phyloP scores from a whole-genome alignment of 1,140 invertebrate species.

The Telenomus remus region DNA sequence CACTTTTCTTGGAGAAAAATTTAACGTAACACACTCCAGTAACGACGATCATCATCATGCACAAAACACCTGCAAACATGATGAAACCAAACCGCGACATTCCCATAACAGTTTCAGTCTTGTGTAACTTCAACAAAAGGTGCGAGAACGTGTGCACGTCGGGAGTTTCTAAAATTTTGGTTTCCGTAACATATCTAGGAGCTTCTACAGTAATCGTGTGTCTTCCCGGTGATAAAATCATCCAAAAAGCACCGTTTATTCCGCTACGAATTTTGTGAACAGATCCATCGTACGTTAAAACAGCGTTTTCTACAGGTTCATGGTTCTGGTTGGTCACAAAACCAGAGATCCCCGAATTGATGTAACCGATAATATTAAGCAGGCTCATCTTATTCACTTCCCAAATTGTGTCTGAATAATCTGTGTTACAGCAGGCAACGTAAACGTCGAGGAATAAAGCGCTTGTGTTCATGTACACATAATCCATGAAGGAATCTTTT shows the following conservation, averaged over 20 bases:
- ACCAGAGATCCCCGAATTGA: conserved; percentile 72
- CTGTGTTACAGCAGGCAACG: conserved; percentile 70
- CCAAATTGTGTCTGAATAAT: conserved; percentile 63
- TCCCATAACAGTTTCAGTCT: conserved; percentile 81
- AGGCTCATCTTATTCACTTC: conserved; percentile 65
- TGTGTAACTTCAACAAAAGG: conserved; percentile 81
- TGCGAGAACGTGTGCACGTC: conserved; percentile 67
- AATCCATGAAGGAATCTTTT: conserved; percentile 67
- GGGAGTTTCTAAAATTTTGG: conserved; percentile 75
- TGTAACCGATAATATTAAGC: conserved; percentile 59
- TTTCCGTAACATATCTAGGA: conserved; percentile 75
- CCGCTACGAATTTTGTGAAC: conserved; percentile 71
- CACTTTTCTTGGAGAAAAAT: conserved; percentile 69
- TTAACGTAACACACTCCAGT: conserved; percentile 63
- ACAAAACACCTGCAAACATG: conserved; percentile 76
- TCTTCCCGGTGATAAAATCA: conserved; percentile 76
- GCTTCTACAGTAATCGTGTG: conserved; percentile 78
- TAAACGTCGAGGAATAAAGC: conserved; percentile 70
- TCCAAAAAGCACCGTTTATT: conserved; percentile 78
- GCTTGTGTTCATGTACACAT: conserved; percentile 68
- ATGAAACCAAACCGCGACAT: conserved; percentile 85
- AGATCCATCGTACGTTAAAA: conserved; percentile 75
- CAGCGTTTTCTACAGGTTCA: conserved; percentile 78
- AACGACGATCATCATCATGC: conserved; percentile 58
- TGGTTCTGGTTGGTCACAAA: conserved; percentile 77